phyloP scores from a whole-genome alignment of 2,888 invertebrate genomes.

The Geotrupes spiniger region DNA sequence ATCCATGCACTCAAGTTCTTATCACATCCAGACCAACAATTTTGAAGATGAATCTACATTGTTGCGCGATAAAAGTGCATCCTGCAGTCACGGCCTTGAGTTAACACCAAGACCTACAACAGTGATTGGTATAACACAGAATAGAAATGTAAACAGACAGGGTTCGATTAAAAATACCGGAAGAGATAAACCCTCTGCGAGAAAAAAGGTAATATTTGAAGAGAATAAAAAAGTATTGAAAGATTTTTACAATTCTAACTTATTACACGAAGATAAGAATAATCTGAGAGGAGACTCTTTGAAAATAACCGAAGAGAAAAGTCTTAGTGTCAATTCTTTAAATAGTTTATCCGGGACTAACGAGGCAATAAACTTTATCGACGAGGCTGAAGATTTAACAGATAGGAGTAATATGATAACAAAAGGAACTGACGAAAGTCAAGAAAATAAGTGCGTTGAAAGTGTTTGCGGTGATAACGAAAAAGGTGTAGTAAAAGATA shows the following conservation, averaged over 20 bases:
- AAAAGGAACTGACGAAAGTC: conserved; percentile 10
- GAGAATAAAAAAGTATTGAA: conserved; percentile 30
- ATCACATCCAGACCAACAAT: conserved; percentile 42
- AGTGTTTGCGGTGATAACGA: background rate
- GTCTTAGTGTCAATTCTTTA: conserved; percentile 47
- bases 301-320: conserved; percentile 44
- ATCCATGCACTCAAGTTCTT: conserved; percentile 17
- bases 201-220: conserved; percentile 45
- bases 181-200: conserved; percentile 34
- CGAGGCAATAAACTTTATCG: conserved; percentile 47
- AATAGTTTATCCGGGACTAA: conserved; percentile 41
- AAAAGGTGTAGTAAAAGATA: background rate
- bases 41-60: conserved; percentile 52
- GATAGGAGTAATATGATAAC: conserved; percentile 47
- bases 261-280: conserved; percentile 8
- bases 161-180: conserved; percentile 38
- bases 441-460: background rate
- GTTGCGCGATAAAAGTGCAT: conserved; percentile 75
- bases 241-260: conserved; percentile 14
- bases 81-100: conserved; percentile 73
- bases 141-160: conserved; percentile 21
- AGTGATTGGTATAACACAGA: conserved; percentile 41
- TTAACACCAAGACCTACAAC: conserved; percentile 67
- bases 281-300: conserved; percentile 12
- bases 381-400: conserved; percentile 38